A percentile compares a stretch with the other conserved stretches of the same genome.
Evolutionary conservation across 2,113 vertebrate species (phyloP).

Genomic region (Mustelus asterias): DNA sequence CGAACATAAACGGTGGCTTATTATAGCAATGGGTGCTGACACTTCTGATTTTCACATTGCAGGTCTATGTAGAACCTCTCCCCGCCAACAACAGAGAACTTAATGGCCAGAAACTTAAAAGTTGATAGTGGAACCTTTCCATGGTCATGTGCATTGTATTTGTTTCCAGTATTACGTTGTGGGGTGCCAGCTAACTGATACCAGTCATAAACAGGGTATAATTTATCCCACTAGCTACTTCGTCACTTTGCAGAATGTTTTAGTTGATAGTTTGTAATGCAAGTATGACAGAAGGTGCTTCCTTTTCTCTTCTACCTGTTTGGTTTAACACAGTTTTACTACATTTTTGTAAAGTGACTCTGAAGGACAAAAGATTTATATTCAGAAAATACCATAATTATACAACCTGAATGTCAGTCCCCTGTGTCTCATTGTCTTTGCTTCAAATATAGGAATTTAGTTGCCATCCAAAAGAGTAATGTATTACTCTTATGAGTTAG

Average conservation of each 20-base stretch:
- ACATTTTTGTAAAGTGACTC: neutral
- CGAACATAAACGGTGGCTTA: neutral
- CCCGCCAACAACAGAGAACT: no score
- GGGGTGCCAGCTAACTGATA: no score
- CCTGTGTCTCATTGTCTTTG: neutral
- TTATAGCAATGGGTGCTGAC: neutral
- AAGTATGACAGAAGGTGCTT: neutral
- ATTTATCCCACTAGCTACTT: neutral
- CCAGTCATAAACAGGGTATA: neutral
- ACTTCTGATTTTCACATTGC: neutral
- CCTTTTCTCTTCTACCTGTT: neutral
- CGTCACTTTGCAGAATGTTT: neutral
- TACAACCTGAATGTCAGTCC: neutral
- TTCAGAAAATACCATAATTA: neutral
- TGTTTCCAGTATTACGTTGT: neutral
- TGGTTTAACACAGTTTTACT: neutral
- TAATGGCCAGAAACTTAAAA: neutral
- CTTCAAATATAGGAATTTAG: neutral
- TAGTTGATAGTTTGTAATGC: neutral
- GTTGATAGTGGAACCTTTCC: neutral
- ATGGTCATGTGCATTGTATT: neutral
- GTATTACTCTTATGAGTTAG: neutral
- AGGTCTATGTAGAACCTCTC: neutral
- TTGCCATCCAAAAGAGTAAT: neutral
- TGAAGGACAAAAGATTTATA: neutral